Evolutionary conservation across 1,140 invertebrate genomes (phyloP), one percentile per base, ranked within the genome.

Genomic region (Agraylea sexmaculata): DNA sequence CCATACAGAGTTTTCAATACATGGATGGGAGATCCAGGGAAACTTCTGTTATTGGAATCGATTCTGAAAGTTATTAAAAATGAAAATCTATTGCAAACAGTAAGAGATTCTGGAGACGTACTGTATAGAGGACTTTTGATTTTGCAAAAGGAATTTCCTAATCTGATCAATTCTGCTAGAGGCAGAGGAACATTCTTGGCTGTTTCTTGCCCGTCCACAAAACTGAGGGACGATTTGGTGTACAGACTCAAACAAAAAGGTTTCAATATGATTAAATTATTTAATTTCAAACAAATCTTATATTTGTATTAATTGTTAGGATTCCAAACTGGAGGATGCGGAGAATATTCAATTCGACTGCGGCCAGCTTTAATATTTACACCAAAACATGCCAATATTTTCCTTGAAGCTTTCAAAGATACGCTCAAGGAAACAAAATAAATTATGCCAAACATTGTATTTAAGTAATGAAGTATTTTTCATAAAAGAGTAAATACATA

Each of bases 21-120:
- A 1, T 99, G 95, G 96, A 85, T 99, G 77, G 96, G 96, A 12
- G 96, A 99, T 61, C 94, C 96, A 6, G 78, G 85, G 12, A 99
- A 97, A 69, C 54, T 99, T 11, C 66, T 95, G 13, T 58, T 99
- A 1, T 58, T 99, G 23, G 84, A 94, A 57, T 76, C 77, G 44
- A 77, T 96, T 1, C 48, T 98, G 3, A 75, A 87, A 29, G 82
- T 92, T 0, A 86, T 99, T 4, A 76, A 81, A 51, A 67, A 79
- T 23, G 80, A 98, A 13, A 80, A 86, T 41, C 69, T 99, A 1
- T 55, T 99, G 16, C 62, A 77, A 7, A 73, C 78, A 43, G 88
- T 90, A 0, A 59, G 71, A 20, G 63, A 73, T 49, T 76, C 83
- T 4, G 95, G 95, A n/a, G 66, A 79, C 36, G 68, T 82, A 18